These are phyloP conservation scores for Pseudochaenichthys georgianus DNA, from an alignment of 2,797 vertebrate species.

Conservation along the genomic window DNA sequence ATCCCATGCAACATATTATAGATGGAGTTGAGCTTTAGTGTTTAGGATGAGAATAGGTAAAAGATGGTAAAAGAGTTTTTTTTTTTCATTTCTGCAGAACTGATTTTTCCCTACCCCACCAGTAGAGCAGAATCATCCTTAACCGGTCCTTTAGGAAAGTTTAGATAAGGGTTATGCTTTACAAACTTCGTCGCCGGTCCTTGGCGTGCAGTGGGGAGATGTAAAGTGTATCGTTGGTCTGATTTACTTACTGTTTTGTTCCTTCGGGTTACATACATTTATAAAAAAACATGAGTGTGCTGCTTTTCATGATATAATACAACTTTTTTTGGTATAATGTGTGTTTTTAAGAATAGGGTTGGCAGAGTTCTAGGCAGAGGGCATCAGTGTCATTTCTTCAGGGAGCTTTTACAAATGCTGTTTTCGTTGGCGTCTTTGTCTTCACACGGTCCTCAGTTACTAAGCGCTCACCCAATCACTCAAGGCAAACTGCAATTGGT, in stretches of 20 bases:
- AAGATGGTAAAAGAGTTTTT: constrained; percentile 52
- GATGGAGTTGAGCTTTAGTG: constrained; percentile 73
- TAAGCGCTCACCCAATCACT: constrained; percentile 61
- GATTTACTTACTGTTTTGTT: constrained; percentile 56
- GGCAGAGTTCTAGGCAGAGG: constrained; percentile 70
- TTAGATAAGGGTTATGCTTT: constrained; percentile 40
- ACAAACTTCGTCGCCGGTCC: constrained; percentile 53
- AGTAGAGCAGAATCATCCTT: constrained; percentile 48
- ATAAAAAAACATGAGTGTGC: constrained; percentile 65
- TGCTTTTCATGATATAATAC: constrained; percentile 76
- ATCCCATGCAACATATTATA: constrained; percentile 69
- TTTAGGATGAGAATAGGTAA: constrained; percentile 76
- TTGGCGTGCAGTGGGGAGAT: constrained; percentile 58
- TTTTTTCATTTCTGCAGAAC: constrained; percentile 41
- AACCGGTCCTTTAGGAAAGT: constrained; percentile 39
- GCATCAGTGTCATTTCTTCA: constrained; percentile 79
- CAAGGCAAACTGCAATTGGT: constrained; percentile 59
- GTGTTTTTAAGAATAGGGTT: constrained; percentile 64
- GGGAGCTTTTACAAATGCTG: constrained; percentile 82
- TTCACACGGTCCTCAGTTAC: constrained; percentile 58
- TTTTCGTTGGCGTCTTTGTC: constrained; percentile 62
- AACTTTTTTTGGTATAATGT: constrained; percentile 53
- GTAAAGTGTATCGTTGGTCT: constrained; percentile 56
- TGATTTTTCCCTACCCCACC: constrained; percentile 20
- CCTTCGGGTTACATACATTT: constrained; percentile 66